A percentile compares a stretch with the other conserved stretches of the same genome.
These are phyloP conservation scores for Ceratina japonica DNA, from an alignment of 1,140 invertebrate genomes.

Conservation along the genomic window DNA sequence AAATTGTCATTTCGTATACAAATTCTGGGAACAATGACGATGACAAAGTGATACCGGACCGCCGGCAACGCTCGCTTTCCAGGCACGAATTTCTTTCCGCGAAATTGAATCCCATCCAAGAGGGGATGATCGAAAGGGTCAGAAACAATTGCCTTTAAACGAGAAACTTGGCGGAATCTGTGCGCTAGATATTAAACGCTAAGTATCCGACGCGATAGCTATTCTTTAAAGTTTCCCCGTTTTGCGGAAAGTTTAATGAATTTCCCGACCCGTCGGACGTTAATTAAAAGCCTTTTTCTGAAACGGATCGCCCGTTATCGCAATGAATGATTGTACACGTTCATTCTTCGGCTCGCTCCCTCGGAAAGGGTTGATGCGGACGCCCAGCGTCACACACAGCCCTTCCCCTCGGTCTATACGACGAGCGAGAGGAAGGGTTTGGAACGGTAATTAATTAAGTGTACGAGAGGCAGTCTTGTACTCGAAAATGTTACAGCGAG, in stretches of 20 bases:
- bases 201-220: conserved; percentile 25
- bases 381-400: too few relatives aligned
- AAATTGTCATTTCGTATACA: conserved; percentile 5
- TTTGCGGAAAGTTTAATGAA: conserved; percentile 42
- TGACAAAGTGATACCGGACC: neutral
- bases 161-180: neutral
- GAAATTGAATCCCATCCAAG: neutral
- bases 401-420: neutral
- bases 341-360: conserved; percentile 7
- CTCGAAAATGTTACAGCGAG: conserved; percentile 65
- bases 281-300: conserved; percentile 59
- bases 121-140: neutral
- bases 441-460: conserved; percentile 71
- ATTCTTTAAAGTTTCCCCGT: conserved; percentile 28
- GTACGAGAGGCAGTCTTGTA: conserved; percentile 58
- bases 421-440: neutral
- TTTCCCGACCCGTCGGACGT: conserved; percentile 32
- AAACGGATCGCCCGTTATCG: conserved; percentile 43
- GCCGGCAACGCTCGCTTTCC: neutral
- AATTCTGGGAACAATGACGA: neutral
- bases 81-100: neutral
- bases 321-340: conserved; percentile 47
- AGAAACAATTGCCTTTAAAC: conserved; percentile 20
- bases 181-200: conserved; percentile 33
- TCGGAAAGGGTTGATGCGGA: neutral